Evolutionary conservation across 2,797 vertebrate genomes (phyloP).

Genomic region (Enteromius fasciolatus): DNA sequence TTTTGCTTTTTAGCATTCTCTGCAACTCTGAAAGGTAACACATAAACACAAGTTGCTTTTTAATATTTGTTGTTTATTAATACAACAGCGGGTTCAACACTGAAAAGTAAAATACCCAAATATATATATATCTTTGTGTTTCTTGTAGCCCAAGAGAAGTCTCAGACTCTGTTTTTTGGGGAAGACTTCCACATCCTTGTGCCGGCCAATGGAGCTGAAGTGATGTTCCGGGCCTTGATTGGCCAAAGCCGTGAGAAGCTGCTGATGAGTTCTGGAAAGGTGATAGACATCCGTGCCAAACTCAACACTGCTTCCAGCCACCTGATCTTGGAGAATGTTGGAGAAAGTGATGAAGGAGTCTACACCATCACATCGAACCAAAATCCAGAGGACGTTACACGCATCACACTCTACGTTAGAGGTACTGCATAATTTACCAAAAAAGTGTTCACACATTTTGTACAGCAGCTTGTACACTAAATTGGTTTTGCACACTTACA

Average conservation of each 20-base stretch:
- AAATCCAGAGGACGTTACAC: constrained; percentile 51
- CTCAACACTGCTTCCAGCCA: constrained; percentile 63
- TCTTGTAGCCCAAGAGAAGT: constrained; percentile 57
- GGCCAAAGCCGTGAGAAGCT: constrained; percentile 26
- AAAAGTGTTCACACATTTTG: neutral
- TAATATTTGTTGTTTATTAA: neutral
- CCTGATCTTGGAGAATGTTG: constrained; percentile 73
- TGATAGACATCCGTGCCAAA: constrained; percentile 63
- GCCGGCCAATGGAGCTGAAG: constrained; percentile 53
- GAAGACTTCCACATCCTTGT: constrained; percentile 77
- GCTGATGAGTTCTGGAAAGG: constrained; percentile 64
- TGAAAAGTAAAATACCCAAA: neutral
- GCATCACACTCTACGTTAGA: constrained; percentile 73
- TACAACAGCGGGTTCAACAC: neutral
- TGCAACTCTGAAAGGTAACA: constrained; percentile 71
- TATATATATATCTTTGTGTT: neutral
- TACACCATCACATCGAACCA: constrained; percentile 72
- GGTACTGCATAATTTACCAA: constrained; percentile 61
- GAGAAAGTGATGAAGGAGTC: constrained; percentile 75
- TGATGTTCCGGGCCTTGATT: constrained; percentile 65
- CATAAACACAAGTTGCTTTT: neutral
- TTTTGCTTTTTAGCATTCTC: constrained; percentile 64
- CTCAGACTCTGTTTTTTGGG: constrained; percentile 64
- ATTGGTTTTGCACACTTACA: neutral
- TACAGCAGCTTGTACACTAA: constrained; percentile 5